These are phyloP conservation scores for Hypsopygia costalis DNA, from an alignment of 2,888 invertebrate genomes.

Conservation along the genomic window DNA sequence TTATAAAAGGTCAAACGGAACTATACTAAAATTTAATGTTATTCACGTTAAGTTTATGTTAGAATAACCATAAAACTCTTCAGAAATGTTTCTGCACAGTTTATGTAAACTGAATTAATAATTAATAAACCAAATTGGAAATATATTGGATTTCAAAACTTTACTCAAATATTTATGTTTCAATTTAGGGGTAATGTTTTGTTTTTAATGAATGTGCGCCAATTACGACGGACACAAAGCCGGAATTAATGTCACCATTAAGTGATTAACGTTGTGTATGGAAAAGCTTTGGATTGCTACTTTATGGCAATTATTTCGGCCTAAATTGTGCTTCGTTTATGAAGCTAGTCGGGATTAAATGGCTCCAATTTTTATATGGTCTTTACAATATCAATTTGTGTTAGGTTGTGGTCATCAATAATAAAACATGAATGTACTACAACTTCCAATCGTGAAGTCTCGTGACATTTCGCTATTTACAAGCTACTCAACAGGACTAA, in stretches of 20 bases:
- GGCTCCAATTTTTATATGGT: neutral
- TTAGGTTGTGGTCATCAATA: no score
- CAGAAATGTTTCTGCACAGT: no score
- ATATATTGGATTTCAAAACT: neutral
- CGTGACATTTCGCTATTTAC: no score
- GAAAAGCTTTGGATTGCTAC: slow-evolving; percentile 35
- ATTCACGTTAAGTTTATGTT: no score
- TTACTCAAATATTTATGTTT: slow-evolving; percentile 1
- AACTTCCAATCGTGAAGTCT: no score
- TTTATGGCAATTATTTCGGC: slow-evolving; percentile 34
- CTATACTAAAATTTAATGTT: no score
- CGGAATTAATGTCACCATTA: slow-evolving; percentile 46
- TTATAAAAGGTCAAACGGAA: no score
- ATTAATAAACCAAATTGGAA: neutral
- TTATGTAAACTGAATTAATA: no score
- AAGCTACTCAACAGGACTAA: no score
- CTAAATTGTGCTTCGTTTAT: neutral
- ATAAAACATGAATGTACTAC: no score
- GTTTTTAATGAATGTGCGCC: slow-evolving; percentile 33
- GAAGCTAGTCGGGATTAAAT: neutral
- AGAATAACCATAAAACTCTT: no score
- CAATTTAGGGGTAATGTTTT: slow-evolving; percentile 14
- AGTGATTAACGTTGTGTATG: slow-evolving; percentile 47
- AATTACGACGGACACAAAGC: slow-evolving; percentile 36
- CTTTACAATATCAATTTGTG: no score